Percentiles rank a stretch among this genome's conserved stretches.
These are phyloP conservation scores for Aphaenogaster rudis DNA, from an alignment of 1,140 invertebrate genomes.

Conservation along the genomic window DNA sequence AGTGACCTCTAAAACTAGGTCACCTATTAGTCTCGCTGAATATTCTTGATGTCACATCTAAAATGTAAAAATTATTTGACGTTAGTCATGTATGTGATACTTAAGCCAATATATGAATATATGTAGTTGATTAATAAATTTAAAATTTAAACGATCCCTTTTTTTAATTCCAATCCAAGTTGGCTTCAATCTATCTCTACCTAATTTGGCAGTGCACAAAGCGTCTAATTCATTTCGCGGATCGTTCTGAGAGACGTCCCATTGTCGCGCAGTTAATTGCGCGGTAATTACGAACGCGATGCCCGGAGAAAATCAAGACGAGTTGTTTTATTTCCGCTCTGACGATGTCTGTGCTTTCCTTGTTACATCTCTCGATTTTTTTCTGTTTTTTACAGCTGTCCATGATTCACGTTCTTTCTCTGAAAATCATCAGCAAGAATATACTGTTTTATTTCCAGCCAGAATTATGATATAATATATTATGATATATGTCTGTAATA, in stretches of 20 bases:
- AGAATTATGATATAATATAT: conserved; percentile 13
- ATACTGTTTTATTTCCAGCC: conserved; percentile 27
- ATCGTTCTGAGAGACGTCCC: conserved; percentile 76
- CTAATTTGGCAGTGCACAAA: conserved; percentile 26
- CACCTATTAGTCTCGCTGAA: not conserved
- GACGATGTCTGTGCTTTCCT: conserved; percentile 9
- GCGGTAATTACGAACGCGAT: conserved; percentile 79
- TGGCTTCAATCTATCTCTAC: not conserved
- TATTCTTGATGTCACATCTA: not conserved
- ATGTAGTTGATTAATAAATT: conserved; percentile 1
- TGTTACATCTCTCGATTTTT: not conserved
- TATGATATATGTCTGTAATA: not conserved
- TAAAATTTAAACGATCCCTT: not conserved
- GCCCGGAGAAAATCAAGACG: conserved; percentile 37
- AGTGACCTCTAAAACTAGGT: not conserved
- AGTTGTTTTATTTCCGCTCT: conserved; percentile 58
- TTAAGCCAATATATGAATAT: no score
- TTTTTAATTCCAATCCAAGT: not conserved
- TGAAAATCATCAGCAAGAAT: not conserved
- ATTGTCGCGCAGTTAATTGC: conserved; percentile 81
- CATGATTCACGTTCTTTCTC: conserved; percentile 16
- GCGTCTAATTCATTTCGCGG: conserved; percentile 13
- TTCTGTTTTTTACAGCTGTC: conserved; percentile 19
- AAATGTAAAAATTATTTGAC: not conserved
- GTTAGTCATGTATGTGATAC: not conserved